Conservation (phyloP, 2,888 invertebrate genomes). For the Flabesymbios commensalis region DNA sequence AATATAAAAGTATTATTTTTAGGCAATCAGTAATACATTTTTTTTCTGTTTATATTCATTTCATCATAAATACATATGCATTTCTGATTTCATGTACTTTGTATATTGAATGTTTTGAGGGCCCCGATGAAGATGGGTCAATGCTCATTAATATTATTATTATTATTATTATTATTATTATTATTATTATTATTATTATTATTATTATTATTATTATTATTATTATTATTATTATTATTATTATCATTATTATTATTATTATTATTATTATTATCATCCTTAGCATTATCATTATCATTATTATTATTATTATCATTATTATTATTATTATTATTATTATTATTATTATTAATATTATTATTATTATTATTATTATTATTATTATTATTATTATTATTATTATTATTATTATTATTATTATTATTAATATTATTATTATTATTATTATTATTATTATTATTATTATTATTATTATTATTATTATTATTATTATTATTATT, state of each 20-base stretch:
- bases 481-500: conserved; percentile 2
- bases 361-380: conserved; percentile 8
- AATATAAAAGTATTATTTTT: too few species aligned
- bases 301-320: conserved; percentile 2
- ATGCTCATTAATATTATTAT: conserved; percentile 7
- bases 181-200: conserved; percentile 1
- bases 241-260: conserved; percentile 2
- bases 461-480: conserved; percentile 5
- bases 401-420: conserved; percentile 10
- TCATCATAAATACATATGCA: too few species aligned
- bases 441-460: neutral
- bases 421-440: conserved; percentile 6
- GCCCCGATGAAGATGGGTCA: too few species aligned
- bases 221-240: conserved; percentile 4
- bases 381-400: conserved; percentile 9
- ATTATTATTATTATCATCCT: conserved; percentile 1
- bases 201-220: neutral
- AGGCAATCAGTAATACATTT: too few species aligned
- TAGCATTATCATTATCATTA: conserved; percentile 5
- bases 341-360: conserved; percentile 6
- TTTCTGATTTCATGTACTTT: too few species aligned
- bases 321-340: conserved; percentile 3
- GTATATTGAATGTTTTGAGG: too few species aligned
- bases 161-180: conserved; percentile 9
- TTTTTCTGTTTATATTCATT: too few species aligned